These are phyloP conservation scores for Tupiocoris notatus DNA, from an alignment of 2,888 invertebrate species.

Conservation along the genomic window DNA sequence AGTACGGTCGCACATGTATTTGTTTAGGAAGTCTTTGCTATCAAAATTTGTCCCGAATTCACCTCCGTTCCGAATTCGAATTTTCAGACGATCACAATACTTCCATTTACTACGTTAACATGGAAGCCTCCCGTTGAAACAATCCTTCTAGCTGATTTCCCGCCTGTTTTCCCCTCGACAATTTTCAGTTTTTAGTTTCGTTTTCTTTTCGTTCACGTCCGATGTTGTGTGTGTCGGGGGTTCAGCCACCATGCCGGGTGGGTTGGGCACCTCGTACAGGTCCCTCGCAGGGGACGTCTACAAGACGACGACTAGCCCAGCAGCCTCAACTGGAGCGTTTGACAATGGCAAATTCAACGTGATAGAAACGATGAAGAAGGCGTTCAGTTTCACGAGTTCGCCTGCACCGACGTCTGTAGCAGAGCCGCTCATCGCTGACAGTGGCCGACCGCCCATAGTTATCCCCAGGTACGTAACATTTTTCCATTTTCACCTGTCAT, in stretches of 20 bases:
- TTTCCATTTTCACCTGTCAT: neutral
- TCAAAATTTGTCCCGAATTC: no score
- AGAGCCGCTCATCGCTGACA: conserved; percentile 20
- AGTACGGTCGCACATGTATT: no score
- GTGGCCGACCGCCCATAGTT: conserved; percentile 33
- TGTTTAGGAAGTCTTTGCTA: no score
- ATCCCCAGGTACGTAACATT: conserved; percentile 45
- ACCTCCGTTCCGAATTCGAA: no score
- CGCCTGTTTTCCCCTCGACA: no score
- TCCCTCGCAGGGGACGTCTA: conserved; percentile 63
- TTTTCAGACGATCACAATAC: no score
- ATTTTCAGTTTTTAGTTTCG: neutral
- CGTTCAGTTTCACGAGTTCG: conserved; percentile 55
- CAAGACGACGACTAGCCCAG: conserved; percentile 64
- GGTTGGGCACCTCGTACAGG: conserved; percentile 64
- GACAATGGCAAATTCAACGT: conserved; percentile 56
- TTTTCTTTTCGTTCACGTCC: neutral
- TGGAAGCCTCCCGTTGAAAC: neutral
- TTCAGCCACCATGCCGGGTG: conserved; percentile 60
- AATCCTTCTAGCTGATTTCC: neutral
- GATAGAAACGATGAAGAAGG: conserved; percentile 63
- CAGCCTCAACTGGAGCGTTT: conserved; percentile 55
- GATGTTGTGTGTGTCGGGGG: neutral
- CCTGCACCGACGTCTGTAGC: neutral
- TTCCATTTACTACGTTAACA: no score